A percentile compares a stretch with the other conserved stretches of the same genome.
These are phyloP conservation scores for Abrostola tripartita DNA, from an alignment of 2,888 invertebrate species.

Conservation along the genomic window DNA sequence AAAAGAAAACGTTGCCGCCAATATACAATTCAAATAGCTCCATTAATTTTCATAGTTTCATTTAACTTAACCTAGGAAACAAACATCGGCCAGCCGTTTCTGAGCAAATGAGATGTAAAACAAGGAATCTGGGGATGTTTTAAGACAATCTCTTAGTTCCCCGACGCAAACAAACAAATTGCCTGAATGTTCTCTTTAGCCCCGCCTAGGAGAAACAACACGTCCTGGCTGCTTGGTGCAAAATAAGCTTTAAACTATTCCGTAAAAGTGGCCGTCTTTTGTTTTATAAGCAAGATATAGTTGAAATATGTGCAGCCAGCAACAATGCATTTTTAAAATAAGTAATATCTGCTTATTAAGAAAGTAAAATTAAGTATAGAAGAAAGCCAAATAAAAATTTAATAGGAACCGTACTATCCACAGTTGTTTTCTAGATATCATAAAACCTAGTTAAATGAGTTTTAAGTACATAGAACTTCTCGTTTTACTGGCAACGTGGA, in stretches of 20 bases:
- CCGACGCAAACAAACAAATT: constrained; percentile 74
- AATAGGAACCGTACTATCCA: too few relatives aligned
- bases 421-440: too few relatives aligned
- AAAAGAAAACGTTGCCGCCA: constrained; percentile 12
- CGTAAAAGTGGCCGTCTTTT: constrained; percentile 41
- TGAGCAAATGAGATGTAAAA: constrained; percentile 77
- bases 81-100: constrained; percentile 58
- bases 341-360: too few relatives aligned
- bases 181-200: constrained; percentile 64
- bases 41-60: constrained; percentile 54
- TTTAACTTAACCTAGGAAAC: constrained; percentile 48
- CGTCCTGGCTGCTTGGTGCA: constrained; percentile 49
- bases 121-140: constrained; percentile 72
- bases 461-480: constrained; percentile 45
- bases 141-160: constrained; percentile 70
- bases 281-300: constrained; percentile 24
- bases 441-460: constrained; percentile 6
- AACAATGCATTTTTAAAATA: neutral
- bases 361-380: too few relatives aligned
- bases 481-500: constrained; percentile 20
- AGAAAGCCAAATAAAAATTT: too few relatives aligned
- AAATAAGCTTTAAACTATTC: constrained; percentile 56
- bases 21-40: constrained; percentile 48
- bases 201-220: constrained; percentile 55
- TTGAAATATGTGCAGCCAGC: constrained; percentile 9